phyloP scores from a whole-genome alignment of 2,888 invertebrate species.

The Liopterus haemorrhoidalis region DNA sequence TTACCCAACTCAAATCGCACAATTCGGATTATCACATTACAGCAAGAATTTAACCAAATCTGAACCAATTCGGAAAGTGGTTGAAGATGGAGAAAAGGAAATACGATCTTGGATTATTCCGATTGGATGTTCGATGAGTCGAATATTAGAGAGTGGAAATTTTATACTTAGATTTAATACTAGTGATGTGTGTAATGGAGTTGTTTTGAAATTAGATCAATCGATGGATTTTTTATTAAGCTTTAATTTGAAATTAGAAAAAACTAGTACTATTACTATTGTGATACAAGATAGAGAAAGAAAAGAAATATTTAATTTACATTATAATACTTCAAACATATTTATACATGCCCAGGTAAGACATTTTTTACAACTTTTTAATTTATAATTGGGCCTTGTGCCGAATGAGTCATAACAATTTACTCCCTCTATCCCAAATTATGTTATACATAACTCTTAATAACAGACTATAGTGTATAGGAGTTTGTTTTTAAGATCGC shows the following conservation, averaged over 20 bases:
- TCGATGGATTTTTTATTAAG: conserved; percentile 71
- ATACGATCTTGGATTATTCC: conserved; percentile 68
- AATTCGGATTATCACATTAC: conserved; percentile 95
- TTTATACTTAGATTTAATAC: conserved; percentile 68
- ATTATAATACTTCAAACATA: conserved; percentile 72
- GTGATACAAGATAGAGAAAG: conserved; percentile 72
- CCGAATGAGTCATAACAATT: too few species aligned
- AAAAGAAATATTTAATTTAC: conserved; percentile 71
- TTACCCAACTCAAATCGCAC: conserved; percentile 98
- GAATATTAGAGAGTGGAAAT: conserved; percentile 58
- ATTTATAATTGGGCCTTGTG: conserved; percentile 2
- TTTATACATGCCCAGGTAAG: conserved; percentile 67
- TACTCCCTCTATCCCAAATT: too few species aligned
- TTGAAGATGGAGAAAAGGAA: conserved; percentile 71
- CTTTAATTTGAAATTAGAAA: conserved; percentile 63
- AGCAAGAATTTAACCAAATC: conserved; percentile 88
- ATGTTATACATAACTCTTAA: too few species aligned
- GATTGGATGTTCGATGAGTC: conserved; percentile 58
- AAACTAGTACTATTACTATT: conserved; percentile 77
- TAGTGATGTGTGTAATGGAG: conserved; percentile 61
- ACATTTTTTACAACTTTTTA: conserved; percentile 26
- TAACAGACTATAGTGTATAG: too few species aligned
- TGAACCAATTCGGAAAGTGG: conserved; percentile 62
- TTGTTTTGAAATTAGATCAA: conserved; percentile 63
- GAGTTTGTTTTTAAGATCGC: too few species aligned